Evolutionary conservation across 2,888 invertebrate genomes (phyloP).

Genomic region (Ichneumoninae sp.): DNA sequence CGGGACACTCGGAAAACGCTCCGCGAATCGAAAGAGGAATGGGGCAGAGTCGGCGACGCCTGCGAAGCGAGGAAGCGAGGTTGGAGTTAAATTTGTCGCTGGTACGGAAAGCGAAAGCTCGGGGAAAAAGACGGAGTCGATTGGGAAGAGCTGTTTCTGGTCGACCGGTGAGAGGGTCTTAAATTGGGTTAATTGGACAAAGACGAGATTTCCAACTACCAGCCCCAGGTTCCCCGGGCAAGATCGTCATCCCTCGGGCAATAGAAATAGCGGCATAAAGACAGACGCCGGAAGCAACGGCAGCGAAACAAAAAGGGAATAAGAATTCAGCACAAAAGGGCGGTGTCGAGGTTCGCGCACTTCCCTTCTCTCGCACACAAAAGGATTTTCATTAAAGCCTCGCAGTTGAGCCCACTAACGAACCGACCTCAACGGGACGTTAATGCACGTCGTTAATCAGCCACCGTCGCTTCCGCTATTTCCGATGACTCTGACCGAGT

Average conservation of each 20-base stretch:
- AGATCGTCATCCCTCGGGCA: conserved; percentile 2
- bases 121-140: conserved; percentile 32
- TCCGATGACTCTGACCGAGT: conserved; percentile 19
- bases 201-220: conserved; percentile 56
- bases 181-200: conserved; percentile 68
- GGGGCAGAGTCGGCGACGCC: not conserved
- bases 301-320: conserved; percentile 7
- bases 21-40: not conserved
- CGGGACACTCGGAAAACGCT: not conserved
- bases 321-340: conserved; percentile 51
- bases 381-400: conserved; percentile 59
- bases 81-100: not conserved
- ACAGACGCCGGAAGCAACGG: not conserved
- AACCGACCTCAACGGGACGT: conserved; percentile 47
- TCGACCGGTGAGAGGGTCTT: conserved; percentile 8
- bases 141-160: conserved; percentile 18
- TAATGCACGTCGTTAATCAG: conserved; percentile 63
- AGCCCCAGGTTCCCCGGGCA: not conserved
- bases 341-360: conserved; percentile 27
- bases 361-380: conserved; percentile 48
- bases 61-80: not conserved
- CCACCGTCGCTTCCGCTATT: conserved; percentile 44
- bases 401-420: conserved; percentile 59
- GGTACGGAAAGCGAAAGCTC: conserved; percentile 22
- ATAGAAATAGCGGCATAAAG: conserved; percentile 25